Conservation (phyloP, 2,888 invertebrate genomes). For the Dendrolimus houi region DNA sequence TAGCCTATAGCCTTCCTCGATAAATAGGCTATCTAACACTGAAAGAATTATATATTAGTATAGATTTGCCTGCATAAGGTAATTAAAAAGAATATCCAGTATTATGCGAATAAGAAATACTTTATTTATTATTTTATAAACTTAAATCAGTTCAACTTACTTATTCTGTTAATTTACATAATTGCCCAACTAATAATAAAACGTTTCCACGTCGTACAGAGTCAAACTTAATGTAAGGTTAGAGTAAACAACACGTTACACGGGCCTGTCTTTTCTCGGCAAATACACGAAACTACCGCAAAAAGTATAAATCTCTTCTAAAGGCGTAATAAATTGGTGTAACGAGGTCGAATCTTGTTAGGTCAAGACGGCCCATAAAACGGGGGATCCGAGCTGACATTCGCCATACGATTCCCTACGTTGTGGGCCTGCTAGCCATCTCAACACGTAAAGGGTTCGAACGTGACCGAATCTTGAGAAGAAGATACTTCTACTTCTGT, state of each 20-base stretch:
- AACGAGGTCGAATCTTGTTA: conserved; percentile 55
- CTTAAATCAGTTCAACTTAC: too few relatives aligned
- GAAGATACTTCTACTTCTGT: not conserved
- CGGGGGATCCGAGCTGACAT: conserved; percentile 10
- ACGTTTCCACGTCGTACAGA: not conserved
- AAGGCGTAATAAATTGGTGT: conserved; percentile 57
- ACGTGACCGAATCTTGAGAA: not conserved
- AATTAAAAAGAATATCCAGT: too few relatives aligned
- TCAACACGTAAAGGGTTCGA: not conserved
- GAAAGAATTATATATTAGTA: too few relatives aligned
- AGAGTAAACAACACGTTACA: not conserved
- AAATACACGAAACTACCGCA: conserved; percentile 31
- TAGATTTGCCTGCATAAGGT: too few relatives aligned
- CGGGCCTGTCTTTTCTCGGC: not conserved
- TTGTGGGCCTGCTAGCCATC: not conserved
- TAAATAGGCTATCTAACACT: too few relatives aligned
- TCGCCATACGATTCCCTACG: not conserved
- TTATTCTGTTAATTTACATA: too few relatives aligned
- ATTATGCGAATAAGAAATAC: too few relatives aligned
- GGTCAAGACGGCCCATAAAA: conserved; percentile 41
- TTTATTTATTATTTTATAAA: too few relatives aligned
- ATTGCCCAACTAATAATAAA: too few relatives aligned
- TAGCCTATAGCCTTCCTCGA: too few relatives aligned
- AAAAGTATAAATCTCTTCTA: conserved; percentile 57
- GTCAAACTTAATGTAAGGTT: not conserved